Evolutionary conservation across 1,140 invertebrate species (phyloP).

Genomic region (Eueides isabella): DNA sequence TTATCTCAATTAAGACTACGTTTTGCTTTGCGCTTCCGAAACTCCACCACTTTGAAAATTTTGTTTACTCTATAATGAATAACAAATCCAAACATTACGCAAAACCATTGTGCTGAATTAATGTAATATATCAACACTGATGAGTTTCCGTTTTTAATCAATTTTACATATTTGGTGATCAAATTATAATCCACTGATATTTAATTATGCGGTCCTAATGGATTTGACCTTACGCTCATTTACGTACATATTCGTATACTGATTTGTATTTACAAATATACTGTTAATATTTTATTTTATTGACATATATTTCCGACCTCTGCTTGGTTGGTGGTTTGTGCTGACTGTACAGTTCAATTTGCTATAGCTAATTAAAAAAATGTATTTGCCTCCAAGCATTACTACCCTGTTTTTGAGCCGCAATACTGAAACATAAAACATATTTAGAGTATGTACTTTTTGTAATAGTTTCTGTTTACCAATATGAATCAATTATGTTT

Average conservation of each 20-base stretch:
- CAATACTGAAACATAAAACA: too few species aligned
- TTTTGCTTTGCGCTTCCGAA: constrained; percentile 65
- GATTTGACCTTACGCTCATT: constrained; percentile 37
- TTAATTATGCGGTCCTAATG: constrained; percentile 36
- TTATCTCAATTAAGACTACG: constrained; percentile 80
- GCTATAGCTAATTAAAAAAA: too few species aligned
- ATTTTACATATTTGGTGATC: constrained; percentile 35
- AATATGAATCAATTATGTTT: too few species aligned
- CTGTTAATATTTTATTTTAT: background rate
- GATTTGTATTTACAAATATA: constrained; percentile 27
- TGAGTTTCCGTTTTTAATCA: constrained; percentile 37
- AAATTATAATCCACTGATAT: constrained; percentile 37
- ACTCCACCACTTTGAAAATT: constrained; percentile 70
- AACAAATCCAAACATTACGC: constrained; percentile 37
- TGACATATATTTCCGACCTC: background rate
- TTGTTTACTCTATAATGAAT: constrained; percentile 58
- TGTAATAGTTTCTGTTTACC: too few species aligned
- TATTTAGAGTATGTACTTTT: too few species aligned
- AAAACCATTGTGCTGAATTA: constrained; percentile 30
- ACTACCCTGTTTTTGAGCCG: too few species aligned
- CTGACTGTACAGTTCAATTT: too few species aligned
- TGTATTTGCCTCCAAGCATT: too few species aligned
- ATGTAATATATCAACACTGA: constrained; percentile 31
- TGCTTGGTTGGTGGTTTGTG: background rate
- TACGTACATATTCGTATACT: constrained; percentile 16